Base-by-base conservation (phyloP, 2,888 invertebrate genomes). In the Empis livida region DNA sequence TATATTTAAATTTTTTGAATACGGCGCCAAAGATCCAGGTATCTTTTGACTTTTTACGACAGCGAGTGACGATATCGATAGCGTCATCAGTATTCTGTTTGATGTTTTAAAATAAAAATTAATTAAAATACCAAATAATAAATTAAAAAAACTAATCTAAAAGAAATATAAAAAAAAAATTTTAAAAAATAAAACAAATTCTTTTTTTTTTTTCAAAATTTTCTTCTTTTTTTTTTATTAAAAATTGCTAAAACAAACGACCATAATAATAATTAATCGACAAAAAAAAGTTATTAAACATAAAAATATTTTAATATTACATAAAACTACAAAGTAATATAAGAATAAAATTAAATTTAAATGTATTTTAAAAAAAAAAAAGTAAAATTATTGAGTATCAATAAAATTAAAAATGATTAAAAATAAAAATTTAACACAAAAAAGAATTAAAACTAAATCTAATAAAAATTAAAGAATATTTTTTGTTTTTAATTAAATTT, bases 341-440 rank as follows among this genome's bases (percentile, higher is more conserved):
- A 35, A 35, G n/a, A 35, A 35, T 35, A 13, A n/a, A 13, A 35
- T 35, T n/a, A 35, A 13, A 35, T 35, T 35, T 27, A 27, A 40
- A 15, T 38, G 10, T 5, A 9, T 15, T 38, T n/a, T n/a, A n/a
- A n/a, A n/a, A n/a, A n/a, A n/a, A n/a, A n/a, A 38, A 35, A 35
- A n/a, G 10, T 41, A 20, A 41, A 41, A 41, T 41, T 41, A 41
- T 41, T 41, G 41, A 41, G 41, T 41, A 41, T 41, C 41, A 41
- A 41, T 23, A 20, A 23, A 20, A n/a, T 20, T 23, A 20, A n/a
- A 14, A n/a, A 27, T 20, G 10, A 41, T 17, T n/a, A 41, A 41
- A n/a, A 23, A 23, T n/a, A n/a, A 41, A n/a, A 13, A 41, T 11
- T 11, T 40, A 40, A 16, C 15, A 20, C 8, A 40, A 13, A 11